phyloP scores from a whole-genome alignment of 2,113 vertebrate genomes.

The Glareola pratincola region DNA sequence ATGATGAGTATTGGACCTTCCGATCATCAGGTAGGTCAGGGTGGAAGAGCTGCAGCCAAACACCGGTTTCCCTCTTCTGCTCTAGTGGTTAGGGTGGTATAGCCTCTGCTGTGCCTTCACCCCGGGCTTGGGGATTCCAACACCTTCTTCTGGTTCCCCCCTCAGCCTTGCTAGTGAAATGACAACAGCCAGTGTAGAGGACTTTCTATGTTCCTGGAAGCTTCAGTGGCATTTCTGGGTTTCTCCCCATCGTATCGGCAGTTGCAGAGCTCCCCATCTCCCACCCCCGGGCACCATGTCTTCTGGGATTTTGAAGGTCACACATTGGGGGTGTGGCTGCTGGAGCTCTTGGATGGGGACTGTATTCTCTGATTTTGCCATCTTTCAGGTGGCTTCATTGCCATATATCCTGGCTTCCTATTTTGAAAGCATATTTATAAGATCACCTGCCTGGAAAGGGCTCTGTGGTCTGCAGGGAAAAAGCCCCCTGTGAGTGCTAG shows the following conservation, averaged over 20 bases:
- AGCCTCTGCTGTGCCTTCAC: not conserved
- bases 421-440: not conserved
- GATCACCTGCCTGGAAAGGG: not conserved
- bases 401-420: not conserved
- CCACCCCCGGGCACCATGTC: fast-evolving
- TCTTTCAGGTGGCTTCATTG: not conserved
- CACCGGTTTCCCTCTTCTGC: not conserved
- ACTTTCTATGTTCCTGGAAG: not conserved
- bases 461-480: not conserved
- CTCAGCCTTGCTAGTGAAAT: not conserved
- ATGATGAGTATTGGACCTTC: constrained; percentile 95
- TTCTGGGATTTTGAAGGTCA: not conserved
- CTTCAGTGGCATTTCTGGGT: not conserved
- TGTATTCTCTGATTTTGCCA: not conserved
- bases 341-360: not conserved
- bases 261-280: fast-evolving
- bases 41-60: not conserved
- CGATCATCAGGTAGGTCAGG: constrained; percentile 84
- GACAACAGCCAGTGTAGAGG: not conserved
- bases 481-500: not conserved
- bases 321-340: fast-evolving
- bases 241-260: not conserved
- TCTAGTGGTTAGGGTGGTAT: not conserved
- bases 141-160: not conserved
- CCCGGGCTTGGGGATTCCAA: not conserved